A percentile compares a stretch with the other conserved stretches of the same genome.
Evolutionary conservation across 1,140 invertebrate species (phyloP).

Genomic region (Centruroides vittatus): DNA sequence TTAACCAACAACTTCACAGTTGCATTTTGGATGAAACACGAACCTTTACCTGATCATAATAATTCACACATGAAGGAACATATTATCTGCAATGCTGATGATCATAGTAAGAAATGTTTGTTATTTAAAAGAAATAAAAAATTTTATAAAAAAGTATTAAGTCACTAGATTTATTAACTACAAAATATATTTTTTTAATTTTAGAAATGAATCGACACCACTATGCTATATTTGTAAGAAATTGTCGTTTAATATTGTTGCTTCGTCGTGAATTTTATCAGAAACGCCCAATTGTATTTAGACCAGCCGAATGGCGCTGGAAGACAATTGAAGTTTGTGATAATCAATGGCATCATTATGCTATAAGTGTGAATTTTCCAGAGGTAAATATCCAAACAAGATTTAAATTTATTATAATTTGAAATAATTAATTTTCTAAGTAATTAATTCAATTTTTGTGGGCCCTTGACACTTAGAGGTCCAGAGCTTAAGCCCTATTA

Average conservation of each 20-base stretch:
- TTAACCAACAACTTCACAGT: constrained; percentile 70
- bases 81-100: constrained; percentile 87
- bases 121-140: background rate
- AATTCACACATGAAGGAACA: constrained; percentile 73
- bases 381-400: constrained; percentile 35
- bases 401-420: no score
- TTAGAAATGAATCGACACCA: constrained; percentile 70
- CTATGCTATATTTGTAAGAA: constrained; percentile 89
- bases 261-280: constrained; percentile 80
- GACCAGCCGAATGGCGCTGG: constrained; percentile 89
- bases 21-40: constrained; percentile 84
- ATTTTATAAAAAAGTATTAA: background rate
- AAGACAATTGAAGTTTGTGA: constrained; percentile 60
- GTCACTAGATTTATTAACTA: background rate
- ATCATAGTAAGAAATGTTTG: constrained; percentile 60
- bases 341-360: constrained; percentile 97
- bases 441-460: no score
- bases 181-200: constrained; percentile 7
- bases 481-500: no score
- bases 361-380: constrained; percentile 74
- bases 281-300: constrained; percentile 82
- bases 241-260: constrained; percentile 87
- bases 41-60: constrained; percentile 36
- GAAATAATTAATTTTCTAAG: no score
- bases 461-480: no score